Percentiles rank a stretch among this genome's conserved stretches.
Conservation (phyloP, 2,113 vertebrate species). For the Bubo blakistoni region DNA sequence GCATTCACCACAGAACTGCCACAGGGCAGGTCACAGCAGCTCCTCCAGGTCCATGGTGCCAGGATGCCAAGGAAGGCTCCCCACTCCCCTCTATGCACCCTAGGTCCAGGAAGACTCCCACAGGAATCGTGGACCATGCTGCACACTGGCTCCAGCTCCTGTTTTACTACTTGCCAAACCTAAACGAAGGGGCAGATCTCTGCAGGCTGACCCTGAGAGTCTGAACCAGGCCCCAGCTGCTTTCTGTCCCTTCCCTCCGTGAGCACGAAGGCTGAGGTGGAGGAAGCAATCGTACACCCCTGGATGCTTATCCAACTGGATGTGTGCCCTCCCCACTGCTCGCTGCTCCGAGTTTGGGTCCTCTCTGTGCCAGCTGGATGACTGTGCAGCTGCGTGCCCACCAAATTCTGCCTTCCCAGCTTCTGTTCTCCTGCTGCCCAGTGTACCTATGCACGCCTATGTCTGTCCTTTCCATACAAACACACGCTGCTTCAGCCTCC, state of each 20-base stretch:
- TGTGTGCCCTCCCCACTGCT: not conserved
- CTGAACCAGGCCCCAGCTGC: not conserved
- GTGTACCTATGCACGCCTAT: accelerated
- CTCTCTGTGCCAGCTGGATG: not conserved
- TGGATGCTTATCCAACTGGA: not conserved
- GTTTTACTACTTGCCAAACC: not conserved
- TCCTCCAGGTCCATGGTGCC: not conserved
- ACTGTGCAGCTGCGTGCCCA: not conserved
- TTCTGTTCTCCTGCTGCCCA: not conserved
- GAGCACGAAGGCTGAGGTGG: accelerated
- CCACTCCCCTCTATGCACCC: accelerated
- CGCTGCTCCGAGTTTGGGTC: accelerated
- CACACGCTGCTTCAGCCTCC: not conserved
- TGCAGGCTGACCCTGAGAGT: not conserved
- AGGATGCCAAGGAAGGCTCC: not conserved
- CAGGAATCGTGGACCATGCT: accelerated
- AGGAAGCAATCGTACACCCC: not conserved
- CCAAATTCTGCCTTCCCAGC: not conserved
- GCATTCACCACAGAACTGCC: not conserved
- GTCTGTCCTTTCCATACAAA: not conserved
- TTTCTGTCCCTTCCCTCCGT: not conserved
- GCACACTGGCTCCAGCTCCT: not conserved
- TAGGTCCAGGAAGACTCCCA: not conserved
- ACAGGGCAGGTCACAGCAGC: not conserved
- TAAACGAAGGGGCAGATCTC: not conserved